Conservation (phyloP, 2,797 vertebrate genomes). For the Neostethus bicornis region DNA sequence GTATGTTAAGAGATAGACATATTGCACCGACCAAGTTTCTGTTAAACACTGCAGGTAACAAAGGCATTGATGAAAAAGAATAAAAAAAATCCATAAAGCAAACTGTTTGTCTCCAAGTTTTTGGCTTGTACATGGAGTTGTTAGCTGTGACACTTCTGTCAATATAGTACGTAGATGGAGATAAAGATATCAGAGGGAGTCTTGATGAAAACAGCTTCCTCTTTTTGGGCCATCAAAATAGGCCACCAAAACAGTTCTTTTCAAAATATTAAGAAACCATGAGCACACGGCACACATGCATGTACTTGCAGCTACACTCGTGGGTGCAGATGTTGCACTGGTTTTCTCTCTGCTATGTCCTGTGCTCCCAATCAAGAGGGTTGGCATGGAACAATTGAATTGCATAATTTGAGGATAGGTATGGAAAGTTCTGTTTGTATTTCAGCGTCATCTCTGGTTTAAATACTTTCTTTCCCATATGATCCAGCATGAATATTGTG, state of each 20-base stretch:
- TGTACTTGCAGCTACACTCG: too few species aligned
- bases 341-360: too few species aligned
- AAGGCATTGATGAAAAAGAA: constrained; percentile 10
- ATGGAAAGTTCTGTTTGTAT: too few species aligned
- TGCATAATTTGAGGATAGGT: too few species aligned
- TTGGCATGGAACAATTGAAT: too few species aligned
- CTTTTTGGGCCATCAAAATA: constrained; percentile 7
- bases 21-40: neutral
- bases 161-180: constrained; percentile 23
- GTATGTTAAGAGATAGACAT: neutral
- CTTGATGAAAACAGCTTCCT: constrained; percentile 10
- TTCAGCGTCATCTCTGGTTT: too few species aligned
- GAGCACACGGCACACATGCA: too few species aligned
- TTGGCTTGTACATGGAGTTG: constrained; percentile 24
- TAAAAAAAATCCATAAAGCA: constrained; percentile 21
- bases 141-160: constrained; percentile 30
- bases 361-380: too few species aligned
- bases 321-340: too few species aligned
- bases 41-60: neutral
- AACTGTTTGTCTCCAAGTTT: constrained; percentile 20
- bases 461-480: too few species aligned
- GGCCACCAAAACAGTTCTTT: neutral
- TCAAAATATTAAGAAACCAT: constrained; percentile 5
- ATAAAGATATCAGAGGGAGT: constrained; percentile 23
- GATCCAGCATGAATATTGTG: too few species aligned